These are phyloP conservation scores for Porites rus DNA, from an alignment of 92 coral and sea anemone species.

Conservation along the genomic window DNA sequence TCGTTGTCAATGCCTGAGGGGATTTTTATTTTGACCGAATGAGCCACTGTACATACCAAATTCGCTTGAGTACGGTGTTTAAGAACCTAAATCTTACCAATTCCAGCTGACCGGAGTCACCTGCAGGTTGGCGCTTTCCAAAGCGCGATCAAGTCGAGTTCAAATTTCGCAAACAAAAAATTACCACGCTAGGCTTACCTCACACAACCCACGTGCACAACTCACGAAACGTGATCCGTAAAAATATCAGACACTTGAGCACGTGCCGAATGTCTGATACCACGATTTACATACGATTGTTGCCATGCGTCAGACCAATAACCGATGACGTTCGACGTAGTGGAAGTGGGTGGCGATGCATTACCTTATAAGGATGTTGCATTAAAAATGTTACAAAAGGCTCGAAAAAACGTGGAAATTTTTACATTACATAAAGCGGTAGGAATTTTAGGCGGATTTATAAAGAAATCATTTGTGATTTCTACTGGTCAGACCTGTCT, in stretches of 20 bases:
- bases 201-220: too few relatives aligned
- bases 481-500: background rate
- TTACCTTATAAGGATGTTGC: slow-evolving; percentile 7
- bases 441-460: background rate
- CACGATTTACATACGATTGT: too few relatives aligned
- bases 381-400: background rate
- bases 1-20: too few relatives aligned
- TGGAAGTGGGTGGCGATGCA: background rate
- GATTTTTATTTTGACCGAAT: too few relatives aligned
- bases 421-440: background rate
- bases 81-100: too few relatives aligned
- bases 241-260: background rate
- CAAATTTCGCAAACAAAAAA: too few relatives aligned
- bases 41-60: too few relatives aligned
- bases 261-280: background rate
- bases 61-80: too few relatives aligned
- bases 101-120: too few relatives aligned
- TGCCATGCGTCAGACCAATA: background rate
- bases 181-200: too few relatives aligned
- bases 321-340: background rate
- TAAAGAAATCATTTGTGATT: background rate
- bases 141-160: too few relatives aligned
- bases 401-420: background rate
- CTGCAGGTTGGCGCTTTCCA: too few relatives aligned
- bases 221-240: background rate